Evolutionary conservation across 2,888 invertebrate species (phyloP).

Genomic region (Drosophila neutralis): DNA sequence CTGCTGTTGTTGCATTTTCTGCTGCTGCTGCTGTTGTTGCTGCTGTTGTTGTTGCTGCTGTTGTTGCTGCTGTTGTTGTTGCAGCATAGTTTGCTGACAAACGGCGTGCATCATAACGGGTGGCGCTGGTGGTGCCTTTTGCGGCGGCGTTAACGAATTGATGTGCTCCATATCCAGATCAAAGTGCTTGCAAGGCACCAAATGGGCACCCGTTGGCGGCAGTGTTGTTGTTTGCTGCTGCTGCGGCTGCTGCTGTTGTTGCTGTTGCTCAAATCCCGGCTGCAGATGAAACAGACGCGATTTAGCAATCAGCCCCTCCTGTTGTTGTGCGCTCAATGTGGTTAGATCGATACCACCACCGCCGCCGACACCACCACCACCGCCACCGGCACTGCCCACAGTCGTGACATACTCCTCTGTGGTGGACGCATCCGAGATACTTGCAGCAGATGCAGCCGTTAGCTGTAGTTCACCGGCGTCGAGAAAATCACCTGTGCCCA

Average conservation of each 20-base stretch:
- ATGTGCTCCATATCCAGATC: constrained; percentile 82
- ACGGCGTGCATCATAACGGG: constrained; percentile 70
- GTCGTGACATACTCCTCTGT: constrained; percentile 81
- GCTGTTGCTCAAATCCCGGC: constrained; percentile 84
- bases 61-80: constrained; percentile 6
- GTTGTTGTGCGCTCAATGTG: constrained; percentile 83
- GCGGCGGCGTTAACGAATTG: constrained; percentile 79
- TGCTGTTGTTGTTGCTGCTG: constrained; percentile 41
- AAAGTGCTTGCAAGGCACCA: constrained; percentile 79
- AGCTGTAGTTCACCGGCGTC: constrained; percentile 82
- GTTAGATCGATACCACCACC: constrained; percentile 81
- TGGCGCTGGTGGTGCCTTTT: constrained; percentile 81
- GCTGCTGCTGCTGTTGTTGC: not conserved
- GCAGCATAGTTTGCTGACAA: constrained; percentile 61
- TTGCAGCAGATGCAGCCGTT: constrained; percentile 58
- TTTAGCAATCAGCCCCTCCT: constrained; percentile 84
- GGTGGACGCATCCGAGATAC: constrained; percentile 49
- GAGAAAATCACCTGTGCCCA: constrained; percentile 79
- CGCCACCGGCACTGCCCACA: constrained; percentile 31
- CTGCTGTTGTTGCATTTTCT: constrained; percentile 51
- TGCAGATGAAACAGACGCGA: constrained; percentile 84
- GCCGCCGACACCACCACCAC: constrained; percentile 48
- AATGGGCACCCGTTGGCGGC: constrained; percentile 58
- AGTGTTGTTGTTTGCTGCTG: constrained; percentile 61
- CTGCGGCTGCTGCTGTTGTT: constrained; percentile 83